Conservation (phyloP, 2,113 vertebrate genomes). For the Ciconia maguari region DNA sequence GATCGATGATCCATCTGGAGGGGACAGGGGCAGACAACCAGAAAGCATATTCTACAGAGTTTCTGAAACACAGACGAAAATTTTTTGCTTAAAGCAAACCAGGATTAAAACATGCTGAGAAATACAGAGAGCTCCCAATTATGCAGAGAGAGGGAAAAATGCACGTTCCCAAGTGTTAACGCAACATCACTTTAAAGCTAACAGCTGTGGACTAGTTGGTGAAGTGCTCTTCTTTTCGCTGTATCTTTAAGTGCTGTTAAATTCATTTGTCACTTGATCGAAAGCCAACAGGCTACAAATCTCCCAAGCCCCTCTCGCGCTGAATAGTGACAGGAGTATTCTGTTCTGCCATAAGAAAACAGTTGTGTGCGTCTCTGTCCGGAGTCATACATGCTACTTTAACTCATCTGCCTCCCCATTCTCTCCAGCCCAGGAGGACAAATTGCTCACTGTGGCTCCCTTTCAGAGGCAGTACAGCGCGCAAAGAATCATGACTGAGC, state of each 20-base stretch:
- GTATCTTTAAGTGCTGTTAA: conserved; percentile 79
- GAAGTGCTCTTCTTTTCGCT: conserved; percentile 68
- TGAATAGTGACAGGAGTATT: conserved; percentile 73
- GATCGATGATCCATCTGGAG: background rate
- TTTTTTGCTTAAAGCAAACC: background rate
- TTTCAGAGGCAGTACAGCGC: conserved; percentile 89
- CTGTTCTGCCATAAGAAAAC: conserved; percentile 69
- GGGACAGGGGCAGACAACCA: background rate
- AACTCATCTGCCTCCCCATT: conserved; percentile 89
- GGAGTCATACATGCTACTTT: conserved; percentile 77
- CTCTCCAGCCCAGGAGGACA: conserved; percentile 85
- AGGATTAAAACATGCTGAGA: background rate
- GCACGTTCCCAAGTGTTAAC: conserved; percentile 47
- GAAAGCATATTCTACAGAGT: background rate
- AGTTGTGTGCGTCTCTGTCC: conserved; percentile 74
- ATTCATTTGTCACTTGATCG: conserved; percentile 82
- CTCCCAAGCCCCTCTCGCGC: conserved; percentile 70
- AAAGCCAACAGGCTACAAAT: conserved; percentile 92
- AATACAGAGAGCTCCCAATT: background rate
- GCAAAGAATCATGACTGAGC: conserved; percentile 88
- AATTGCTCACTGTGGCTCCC: conserved; percentile 89
- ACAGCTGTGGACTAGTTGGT: conserved; percentile 77
- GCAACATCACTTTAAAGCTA: conserved; percentile 68
- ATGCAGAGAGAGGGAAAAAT: background rate
- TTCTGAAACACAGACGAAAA: background rate